Evolutionary conservation across 2,113 vertebrate genomes (phyloP).

Genomic region (Aix galericulata): DNA sequence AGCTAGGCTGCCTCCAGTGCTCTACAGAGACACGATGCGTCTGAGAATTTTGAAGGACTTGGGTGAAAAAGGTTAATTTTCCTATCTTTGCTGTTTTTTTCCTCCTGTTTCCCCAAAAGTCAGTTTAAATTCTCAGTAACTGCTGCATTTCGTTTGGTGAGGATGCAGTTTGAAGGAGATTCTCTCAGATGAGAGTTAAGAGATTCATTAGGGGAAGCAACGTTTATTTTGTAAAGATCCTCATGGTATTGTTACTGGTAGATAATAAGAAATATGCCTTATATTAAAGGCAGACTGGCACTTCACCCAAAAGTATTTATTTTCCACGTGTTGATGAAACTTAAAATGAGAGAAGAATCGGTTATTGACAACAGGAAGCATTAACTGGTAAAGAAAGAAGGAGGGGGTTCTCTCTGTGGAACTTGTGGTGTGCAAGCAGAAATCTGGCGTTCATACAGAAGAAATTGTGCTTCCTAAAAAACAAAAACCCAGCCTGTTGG

Average conservation of each 20-base stretch:
- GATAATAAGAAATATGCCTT: background rate
- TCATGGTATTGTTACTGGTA: background rate
- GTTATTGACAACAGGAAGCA: background rate
- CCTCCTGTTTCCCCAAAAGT: background rate
- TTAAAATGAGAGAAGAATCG: background rate
- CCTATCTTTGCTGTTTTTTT: background rate
- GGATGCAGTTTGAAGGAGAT: background rate
- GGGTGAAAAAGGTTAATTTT: background rate
- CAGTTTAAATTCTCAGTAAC: background rate
- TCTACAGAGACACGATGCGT: background rate
- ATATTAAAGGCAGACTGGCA: background rate
- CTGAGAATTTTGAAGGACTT: background rate
- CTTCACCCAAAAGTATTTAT: background rate
- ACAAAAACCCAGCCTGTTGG: background rate
- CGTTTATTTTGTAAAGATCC: background rate
- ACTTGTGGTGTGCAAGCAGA: background rate
- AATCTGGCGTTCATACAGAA: background rate
- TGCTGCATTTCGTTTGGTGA: conserved; percentile 10
- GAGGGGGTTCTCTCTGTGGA: background rate
- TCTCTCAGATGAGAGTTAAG: background rate
- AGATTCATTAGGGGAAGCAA: background rate
- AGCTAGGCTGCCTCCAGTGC: background rate
- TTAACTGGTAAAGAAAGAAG: background rate
- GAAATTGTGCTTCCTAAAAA: background rate
- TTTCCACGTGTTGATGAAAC: background rate